phyloP scores from a whole-genome alignment of 2,888 invertebrate species.

The Mimas tiliae region DNA sequence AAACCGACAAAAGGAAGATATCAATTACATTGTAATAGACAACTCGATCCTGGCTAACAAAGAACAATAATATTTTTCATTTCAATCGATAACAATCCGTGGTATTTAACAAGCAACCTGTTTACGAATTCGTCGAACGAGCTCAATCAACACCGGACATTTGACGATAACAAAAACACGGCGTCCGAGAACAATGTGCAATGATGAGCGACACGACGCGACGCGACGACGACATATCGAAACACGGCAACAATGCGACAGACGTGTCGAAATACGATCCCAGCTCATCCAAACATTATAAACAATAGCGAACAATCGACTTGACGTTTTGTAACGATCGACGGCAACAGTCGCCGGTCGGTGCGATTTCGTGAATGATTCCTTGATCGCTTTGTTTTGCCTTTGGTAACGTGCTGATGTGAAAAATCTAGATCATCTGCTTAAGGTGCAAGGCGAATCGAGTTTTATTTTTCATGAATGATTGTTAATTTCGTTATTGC shows the following conservation, averaged over 20 bases:
- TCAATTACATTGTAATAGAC: conserved; percentile 2
- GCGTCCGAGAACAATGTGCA: conserved; percentile 44
- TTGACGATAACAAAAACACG: conserved; percentile 34
- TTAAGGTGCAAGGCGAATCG: neutral
- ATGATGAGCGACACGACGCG: conserved; percentile 56
- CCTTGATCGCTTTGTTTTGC: conserved; percentile 12
- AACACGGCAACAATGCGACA: conserved; percentile 53
- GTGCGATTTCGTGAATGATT: conserved; percentile 8
- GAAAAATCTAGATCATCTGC: neutral
- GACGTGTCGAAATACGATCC: conserved; percentile 65
- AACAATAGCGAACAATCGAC: conserved; percentile 48
- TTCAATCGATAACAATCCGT: conserved; percentile 11
- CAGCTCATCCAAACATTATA: conserved; percentile 52
- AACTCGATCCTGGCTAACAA: neutral
- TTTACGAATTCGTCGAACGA: conserved; percentile 27
- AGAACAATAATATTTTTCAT: conserved; percentile 4
- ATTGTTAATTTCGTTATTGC: no score
- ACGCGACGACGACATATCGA: conserved; percentile 48
- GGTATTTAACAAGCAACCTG: conserved; percentile 20
- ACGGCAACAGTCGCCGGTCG: neutral
- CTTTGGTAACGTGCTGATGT: neutral
- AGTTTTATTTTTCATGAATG: no score
- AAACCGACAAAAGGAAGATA: neutral
- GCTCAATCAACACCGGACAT: conserved; percentile 30
- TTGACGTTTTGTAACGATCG: conserved; percentile 26